A percentile compares a stretch with the other conserved stretches of the same genome.
Conservation (phyloP, 2,888 invertebrate genomes). For the Strigamia maritima region DNA sequence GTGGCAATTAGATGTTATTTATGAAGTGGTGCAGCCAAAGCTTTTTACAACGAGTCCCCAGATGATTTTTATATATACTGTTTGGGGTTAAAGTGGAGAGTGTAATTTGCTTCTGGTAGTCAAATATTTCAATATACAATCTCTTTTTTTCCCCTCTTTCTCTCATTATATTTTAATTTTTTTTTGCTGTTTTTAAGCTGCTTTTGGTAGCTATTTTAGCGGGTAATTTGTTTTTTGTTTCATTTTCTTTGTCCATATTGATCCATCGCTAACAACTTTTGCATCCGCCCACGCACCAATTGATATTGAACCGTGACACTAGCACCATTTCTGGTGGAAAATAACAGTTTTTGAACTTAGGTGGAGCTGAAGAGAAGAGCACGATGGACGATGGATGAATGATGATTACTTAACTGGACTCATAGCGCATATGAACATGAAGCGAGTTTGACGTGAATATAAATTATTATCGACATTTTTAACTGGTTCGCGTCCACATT, state of each 20-base stretch:
- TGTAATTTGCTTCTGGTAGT: neutral
- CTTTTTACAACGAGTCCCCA: conserved; percentile 27
- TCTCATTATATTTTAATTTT: neutral
- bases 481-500: neutral
- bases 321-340: conserved; percentile 30
- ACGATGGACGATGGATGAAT: neutral
- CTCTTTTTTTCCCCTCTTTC: neutral
- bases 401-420: conserved; percentile 1
- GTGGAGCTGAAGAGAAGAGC: neutral
- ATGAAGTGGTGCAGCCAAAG: conserved; percentile 31
- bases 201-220: neutral
- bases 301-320: conserved; percentile 31
- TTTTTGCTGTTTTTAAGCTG: neutral
- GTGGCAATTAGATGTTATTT: conserved; percentile 31
- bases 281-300: conserved; percentile 34
- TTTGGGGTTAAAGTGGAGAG: conserved; percentile 25
- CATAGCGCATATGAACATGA: neutral
- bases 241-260: conserved; percentile 32
- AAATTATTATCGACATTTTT: neutral
- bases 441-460: neutral
- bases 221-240: conserved; percentile 22
- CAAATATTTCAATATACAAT: neutral
- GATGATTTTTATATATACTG: conserved; percentile 27
- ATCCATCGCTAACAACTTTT: conserved; percentile 31
- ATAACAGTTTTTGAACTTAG: conserved; percentile 29